Base-by-base conservation (phyloP, 1,140 invertebrate genomes). In the Hycleus cichorii region DNA sequence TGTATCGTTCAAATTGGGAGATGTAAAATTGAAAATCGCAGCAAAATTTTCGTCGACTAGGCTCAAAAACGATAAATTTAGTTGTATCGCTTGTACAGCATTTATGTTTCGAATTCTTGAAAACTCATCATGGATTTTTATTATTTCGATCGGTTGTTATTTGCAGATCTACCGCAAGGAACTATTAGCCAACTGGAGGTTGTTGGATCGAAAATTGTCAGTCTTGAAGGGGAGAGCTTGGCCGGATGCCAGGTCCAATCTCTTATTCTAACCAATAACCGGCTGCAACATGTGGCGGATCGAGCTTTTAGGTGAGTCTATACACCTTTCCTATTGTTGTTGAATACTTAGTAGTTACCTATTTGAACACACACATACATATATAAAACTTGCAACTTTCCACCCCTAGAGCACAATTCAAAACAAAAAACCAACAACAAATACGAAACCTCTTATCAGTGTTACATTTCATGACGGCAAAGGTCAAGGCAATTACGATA, bases 151-250 rank as follows among this genome's bases (percentile, higher is more conserved):
- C 32, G 7, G 7, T 32, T 32, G 44, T 12, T 65, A 63, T 58
- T 73, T 73, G n/a, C 67, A 73, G 72, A 66, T 59, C 62, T 73
- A 47, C 69, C 70, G 9, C 67, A 69, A 58, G 65, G 67, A 43
- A 67, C 58, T 54, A 72, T 73, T 57, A 69, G 65, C 57, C 67
- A 72, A 47, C 51, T 73, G 56, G 70, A 72, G 56, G 65, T 73
- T 8, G 59, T 69, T 9, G 70, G 70, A 26, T 69, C 70, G 8
- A 66, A 60, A 53, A 66, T 64, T 24, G 54, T 65, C 24, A 67
- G 68, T 42, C 51, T 73, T 43, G 72, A 73, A 57, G 57, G 66
- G 8, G 69, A 72, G 49, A 70, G 65, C 56, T 56, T 73, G 57
- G 62, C 63, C 18, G 67, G 66, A 27, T 70, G 68, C 63, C 70